phyloP scores from a whole-genome alignment of 2,113 vertebrate genomes.

The Hymenochirus boettgeri region DNA sequence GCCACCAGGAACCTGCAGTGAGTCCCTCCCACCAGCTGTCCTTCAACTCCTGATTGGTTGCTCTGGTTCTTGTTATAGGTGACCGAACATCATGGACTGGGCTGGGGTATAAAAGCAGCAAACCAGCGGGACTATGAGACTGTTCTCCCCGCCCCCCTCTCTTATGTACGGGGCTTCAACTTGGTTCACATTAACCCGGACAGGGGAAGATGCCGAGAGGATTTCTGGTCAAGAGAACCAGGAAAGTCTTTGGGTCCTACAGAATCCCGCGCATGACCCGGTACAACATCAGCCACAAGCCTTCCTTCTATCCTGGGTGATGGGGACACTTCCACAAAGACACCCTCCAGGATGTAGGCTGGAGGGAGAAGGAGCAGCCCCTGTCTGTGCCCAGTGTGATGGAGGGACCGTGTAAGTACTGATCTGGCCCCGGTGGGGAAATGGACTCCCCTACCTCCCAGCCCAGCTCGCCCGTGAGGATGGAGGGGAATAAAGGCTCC shows the following conservation, averaged over 20 bases:
- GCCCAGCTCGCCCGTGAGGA: constrained; percentile 47
- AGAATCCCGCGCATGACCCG: constrained; percentile 57
- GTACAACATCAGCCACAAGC: constrained; percentile 18
- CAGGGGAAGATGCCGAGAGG: constrained; percentile 78
- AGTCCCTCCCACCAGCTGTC: not conserved
- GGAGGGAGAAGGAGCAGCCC: not conserved
- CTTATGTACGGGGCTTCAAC: too few species aligned
- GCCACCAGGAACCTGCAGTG: not conserved
- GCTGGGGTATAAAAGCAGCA: constrained; percentile 13
- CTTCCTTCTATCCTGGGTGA: not conserved
- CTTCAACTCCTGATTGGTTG: constrained; percentile 22
- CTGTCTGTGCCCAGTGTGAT: constrained; percentile 24
- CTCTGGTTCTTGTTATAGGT: not conserved
- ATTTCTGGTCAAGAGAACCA: constrained; percentile 86
- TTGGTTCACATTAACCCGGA: not conserved
- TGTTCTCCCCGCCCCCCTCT: not conserved
- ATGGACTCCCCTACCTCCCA: constrained; percentile 39
- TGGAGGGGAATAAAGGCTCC: constrained; percentile 54
- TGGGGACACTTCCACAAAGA: not conserved
- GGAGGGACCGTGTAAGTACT: too few species aligned
- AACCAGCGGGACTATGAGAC: not conserved
- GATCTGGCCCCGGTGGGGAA: constrained; percentile 40
- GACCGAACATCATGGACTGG: not conserved
- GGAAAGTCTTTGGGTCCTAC: constrained; percentile 71
- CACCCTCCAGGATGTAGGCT: not conserved